Percentiles rank a stretch among this genome's conserved stretches.
Evolutionary conservation across 2,888 invertebrate genomes (phyloP).

Genomic region (Agriopis leucophaearia): DNA sequence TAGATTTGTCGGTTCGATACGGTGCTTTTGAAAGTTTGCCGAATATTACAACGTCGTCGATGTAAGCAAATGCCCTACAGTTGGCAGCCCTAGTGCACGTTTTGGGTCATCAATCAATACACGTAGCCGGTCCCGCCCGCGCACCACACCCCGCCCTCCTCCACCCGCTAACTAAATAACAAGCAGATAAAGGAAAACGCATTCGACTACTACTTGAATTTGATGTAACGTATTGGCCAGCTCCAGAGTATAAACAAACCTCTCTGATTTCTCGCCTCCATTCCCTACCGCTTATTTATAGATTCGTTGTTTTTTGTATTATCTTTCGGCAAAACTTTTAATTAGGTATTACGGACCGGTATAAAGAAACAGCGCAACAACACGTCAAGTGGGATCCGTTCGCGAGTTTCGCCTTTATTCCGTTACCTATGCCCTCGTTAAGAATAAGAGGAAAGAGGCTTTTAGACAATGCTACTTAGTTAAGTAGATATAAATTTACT

Average conservation of each 20-base stretch:
- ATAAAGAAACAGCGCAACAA: slow-evolving; percentile 34
- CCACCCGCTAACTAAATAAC: slow-evolving; percentile 68
- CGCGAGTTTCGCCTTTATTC: slow-evolving; percentile 32
- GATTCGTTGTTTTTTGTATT: slow-evolving; percentile 46
- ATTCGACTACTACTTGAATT: slow-evolving; percentile 64
- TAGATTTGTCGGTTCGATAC: slow-evolving; percentile 22
- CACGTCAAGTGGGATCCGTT: slow-evolving; percentile 38
- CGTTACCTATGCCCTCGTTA: slow-evolving; percentile 24
- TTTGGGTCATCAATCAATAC: slow-evolving; percentile 73
- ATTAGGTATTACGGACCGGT: slow-evolving; percentile 49
- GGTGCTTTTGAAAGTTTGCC: slow-evolving; percentile 33
- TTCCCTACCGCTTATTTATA: slow-evolving; percentile 39
- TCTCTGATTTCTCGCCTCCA: slow-evolving; percentile 40
- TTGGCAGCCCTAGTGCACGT: slow-evolving; percentile 60
- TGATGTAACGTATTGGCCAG: slow-evolving; percentile 56
- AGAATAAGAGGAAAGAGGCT: slow-evolving; percentile 32
- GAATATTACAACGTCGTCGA: slow-evolving; percentile 38
- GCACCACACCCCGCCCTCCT: slow-evolving; percentile 45
- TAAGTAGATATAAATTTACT: slow-evolving; percentile 29
- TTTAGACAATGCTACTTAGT: slow-evolving; percentile 29
- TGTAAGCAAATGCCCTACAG: slow-evolving; percentile 45
- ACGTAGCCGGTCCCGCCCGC: slow-evolving; percentile 51
- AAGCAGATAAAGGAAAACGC: slow-evolving; percentile 67
- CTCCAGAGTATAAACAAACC: slow-evolving; percentile 23
- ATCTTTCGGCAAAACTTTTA: slow-evolving; percentile 55